phyloP scores from a whole-genome alignment of 2,797 vertebrate species.

The Mionectes olivaceus region DNA sequence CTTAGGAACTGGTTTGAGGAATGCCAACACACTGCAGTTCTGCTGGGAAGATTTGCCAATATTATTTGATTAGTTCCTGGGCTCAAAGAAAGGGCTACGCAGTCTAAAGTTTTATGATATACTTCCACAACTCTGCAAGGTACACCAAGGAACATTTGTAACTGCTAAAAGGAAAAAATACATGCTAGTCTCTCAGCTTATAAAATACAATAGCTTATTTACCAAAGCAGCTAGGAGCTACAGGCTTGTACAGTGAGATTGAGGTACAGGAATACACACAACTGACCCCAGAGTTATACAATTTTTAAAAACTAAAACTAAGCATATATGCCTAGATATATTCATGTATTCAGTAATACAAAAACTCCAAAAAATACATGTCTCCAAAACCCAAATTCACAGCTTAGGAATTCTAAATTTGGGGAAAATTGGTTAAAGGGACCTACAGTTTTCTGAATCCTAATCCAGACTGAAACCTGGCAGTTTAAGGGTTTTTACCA shows the following conservation, averaged over 20 bases:
- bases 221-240: not conserved
- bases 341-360: not conserved
- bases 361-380: not conserved
- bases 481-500: not conserved
- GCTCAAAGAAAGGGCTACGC: not conserved
- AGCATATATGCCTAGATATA: not conserved
- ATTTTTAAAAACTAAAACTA: not conserved
- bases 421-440: not conserved
- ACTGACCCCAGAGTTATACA: not conserved
- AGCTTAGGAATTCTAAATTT: not conserved
- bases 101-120: not conserved
- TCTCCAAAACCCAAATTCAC: not conserved
- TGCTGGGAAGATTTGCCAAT: not conserved
- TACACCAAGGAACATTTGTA: not conserved
- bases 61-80: not conserved
- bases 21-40: not conserved
- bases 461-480: not conserved
- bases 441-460: not conserved
- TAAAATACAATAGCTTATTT: not conserved
- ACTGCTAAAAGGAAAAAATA: not conserved
- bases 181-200: not conserved
- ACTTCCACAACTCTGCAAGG: not conserved
- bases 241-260: not conserved
- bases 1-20: not conserved
- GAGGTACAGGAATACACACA: not conserved